A percentile compares a stretch with the other conserved stretches of the same genome.
These are phyloP conservation scores for Lethenteron reissneri DNA, from an alignment of 2,113 vertebrate genomes.

Conservation along the genomic window DNA sequence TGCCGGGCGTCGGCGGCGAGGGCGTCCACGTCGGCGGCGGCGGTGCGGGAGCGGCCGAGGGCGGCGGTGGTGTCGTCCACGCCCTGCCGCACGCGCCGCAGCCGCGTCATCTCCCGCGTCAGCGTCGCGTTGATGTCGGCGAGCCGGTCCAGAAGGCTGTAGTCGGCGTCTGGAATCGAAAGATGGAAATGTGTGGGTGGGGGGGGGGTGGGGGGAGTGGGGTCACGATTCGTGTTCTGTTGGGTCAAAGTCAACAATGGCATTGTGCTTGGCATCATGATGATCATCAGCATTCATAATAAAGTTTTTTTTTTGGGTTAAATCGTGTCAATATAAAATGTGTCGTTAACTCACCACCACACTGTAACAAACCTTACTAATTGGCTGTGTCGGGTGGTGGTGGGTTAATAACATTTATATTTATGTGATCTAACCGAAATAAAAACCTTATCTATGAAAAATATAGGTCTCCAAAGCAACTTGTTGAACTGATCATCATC, in stretches of 20 bases:
- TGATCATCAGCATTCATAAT: not conserved
- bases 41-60: conserved; percentile 38
- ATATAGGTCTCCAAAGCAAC: too few species aligned
- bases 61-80: conserved; percentile 41
- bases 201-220: not conserved
- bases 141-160: conserved; percentile 54
- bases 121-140: conserved; percentile 53
- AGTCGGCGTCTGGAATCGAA: conserved; percentile 41
- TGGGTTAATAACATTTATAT: too few species aligned
- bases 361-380: too few species aligned
- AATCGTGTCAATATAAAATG: too few species aligned
- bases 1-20: conserved; percentile 46
- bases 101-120: conserved; percentile 49
- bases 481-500: too few species aligned
- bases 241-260: not conserved
- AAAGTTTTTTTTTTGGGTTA: not conserved
- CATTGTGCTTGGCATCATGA: not conserved
- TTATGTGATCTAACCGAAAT: too few species aligned
- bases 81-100: conserved; percentile 55
- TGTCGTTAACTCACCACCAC: too few species aligned
- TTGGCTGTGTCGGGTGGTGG: too few species aligned
- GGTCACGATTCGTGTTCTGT: not conserved
- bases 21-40: conserved; percentile 37
- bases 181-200: not conserved
- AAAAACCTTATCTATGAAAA: too few species aligned